Conservation (phyloP, 2,888 invertebrate genomes). For the Salticus scenicus region DNA sequence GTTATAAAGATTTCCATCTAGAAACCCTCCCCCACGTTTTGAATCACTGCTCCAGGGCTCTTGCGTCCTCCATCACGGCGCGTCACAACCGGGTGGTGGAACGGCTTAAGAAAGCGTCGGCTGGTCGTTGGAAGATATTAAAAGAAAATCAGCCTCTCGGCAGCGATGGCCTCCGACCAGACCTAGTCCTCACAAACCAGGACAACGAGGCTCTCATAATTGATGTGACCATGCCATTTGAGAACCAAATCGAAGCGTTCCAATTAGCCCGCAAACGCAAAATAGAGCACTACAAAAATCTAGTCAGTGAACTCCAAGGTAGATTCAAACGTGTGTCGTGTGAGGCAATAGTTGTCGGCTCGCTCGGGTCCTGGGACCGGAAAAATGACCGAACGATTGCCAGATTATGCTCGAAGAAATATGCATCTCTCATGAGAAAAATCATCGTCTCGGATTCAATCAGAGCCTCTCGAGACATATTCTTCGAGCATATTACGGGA, state of each 20-base stretch:
- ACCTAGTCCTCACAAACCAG: background rate
- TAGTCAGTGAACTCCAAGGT: background rate
- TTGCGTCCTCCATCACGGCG: too few species aligned
- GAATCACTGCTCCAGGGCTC: background rate
- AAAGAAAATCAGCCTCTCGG: background rate
- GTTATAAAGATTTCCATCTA: background rate
- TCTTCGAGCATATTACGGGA: conserved; percentile 5
- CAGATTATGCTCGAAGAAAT: background rate
- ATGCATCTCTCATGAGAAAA: background rate
- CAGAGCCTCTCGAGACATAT: background rate
- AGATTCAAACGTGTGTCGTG: background rate
- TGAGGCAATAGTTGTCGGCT: background rate
- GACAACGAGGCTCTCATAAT: background rate
- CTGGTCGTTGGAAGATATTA: background rate
- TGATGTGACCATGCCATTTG: conserved; percentile 16
- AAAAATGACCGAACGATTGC: background rate
- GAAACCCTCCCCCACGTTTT: conserved; percentile 26
- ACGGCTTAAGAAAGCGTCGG: background rate
- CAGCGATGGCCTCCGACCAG: background rate
- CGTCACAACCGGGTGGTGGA: background rate
- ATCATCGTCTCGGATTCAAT: background rate
- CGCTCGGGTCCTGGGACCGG: background rate
- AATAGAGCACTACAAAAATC: background rate
- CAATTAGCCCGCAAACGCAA: background rate
- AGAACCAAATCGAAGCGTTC: background rate